Evolutionary conservation across 2,113 vertebrate genomes (phyloP), one percentile per base, ranked within the genome.

Genomic region (Benitochromis conjunctus): DNA sequence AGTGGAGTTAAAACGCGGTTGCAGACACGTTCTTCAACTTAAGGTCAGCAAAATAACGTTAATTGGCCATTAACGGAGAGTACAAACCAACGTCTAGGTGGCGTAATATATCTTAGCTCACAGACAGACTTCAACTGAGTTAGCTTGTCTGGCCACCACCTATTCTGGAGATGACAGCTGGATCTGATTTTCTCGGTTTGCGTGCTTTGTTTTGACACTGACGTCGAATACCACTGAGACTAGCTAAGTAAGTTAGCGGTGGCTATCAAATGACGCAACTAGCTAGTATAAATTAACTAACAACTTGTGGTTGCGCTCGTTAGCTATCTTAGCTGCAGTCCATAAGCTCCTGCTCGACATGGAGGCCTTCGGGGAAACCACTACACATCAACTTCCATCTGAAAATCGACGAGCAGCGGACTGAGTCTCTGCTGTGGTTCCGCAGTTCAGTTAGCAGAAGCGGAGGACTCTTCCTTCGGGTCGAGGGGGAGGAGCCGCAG

Each of bases 201-300:
- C 84, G 64, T 87, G 92, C 82, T 95, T 94, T 95, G 93, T 95
- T 95, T 94, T 95, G 91, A 94, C 93, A 91, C 82, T 93, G 89
- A 86, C 89, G 89, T 86, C 82, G 92, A 90, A 83, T 71, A 85
- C 85, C 38, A 90, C 91, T 41, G 58, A 85, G 81, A 90, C 85
- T 83, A 94, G 95, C 94, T 93, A 64, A 88, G 66, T 88, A 77
- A 93, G 93, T 93, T 95, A 95, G 92, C 91, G 80, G 89, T 93
- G 92, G 94, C 94, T 92, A 92, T 94, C 93, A 94, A 91, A 94
- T 86, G 86, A 93, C 93, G 92, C 90, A 80, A 92, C 91, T 62
- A 86, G 88, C 93, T 74, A 85, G 74, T 80, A 36, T 54, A 91
- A 92, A 86, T 90, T 87, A 77, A 82, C 58, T 2, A 19, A 36